Conservation (phyloP, 2,113 vertebrate genomes). For the Ifrita kowaldi region DNA sequence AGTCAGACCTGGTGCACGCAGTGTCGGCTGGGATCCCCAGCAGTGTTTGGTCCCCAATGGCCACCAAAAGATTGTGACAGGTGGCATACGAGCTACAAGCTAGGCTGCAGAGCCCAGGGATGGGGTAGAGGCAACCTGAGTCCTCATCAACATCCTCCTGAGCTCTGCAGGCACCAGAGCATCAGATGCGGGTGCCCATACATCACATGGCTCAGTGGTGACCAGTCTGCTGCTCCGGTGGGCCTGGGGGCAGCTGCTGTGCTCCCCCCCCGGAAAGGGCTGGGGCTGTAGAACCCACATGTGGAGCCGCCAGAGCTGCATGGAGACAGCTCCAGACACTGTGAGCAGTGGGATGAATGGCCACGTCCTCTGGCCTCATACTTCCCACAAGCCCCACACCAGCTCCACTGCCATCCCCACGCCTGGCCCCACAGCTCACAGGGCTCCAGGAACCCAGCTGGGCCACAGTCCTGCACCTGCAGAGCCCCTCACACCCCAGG, state of each 20-base stretch:
- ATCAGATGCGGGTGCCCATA: fast-evolving
- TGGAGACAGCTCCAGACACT: neutral
- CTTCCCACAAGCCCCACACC: fast-evolving
- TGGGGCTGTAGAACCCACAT: fast-evolving
- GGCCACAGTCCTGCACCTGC: neutral
- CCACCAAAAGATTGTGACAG: neutral
- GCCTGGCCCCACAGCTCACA: too few relatives aligned
- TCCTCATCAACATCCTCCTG: fast-evolving
- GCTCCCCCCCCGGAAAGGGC: neutral
- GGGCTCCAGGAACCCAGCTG: neutral
- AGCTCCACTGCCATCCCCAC: neutral
- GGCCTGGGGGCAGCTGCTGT: neutral
- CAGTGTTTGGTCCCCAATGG: fast-evolving
- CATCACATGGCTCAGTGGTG: fast-evolving
- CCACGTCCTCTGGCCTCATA: fast-evolving
- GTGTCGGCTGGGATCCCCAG: fast-evolving
- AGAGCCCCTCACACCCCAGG: neutral
- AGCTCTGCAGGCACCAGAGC: neutral
- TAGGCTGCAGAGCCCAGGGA: neutral
- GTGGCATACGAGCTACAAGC: fast-evolving
- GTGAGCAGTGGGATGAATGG: fast-evolving
- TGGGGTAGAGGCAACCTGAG: neutral
- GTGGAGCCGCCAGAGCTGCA: neutral
- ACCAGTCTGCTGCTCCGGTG: neutral
- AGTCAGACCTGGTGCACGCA: fast-evolving